Conservation (phyloP, 1,140 invertebrate species). For the Trachymyrmex cornetzi region DNA sequence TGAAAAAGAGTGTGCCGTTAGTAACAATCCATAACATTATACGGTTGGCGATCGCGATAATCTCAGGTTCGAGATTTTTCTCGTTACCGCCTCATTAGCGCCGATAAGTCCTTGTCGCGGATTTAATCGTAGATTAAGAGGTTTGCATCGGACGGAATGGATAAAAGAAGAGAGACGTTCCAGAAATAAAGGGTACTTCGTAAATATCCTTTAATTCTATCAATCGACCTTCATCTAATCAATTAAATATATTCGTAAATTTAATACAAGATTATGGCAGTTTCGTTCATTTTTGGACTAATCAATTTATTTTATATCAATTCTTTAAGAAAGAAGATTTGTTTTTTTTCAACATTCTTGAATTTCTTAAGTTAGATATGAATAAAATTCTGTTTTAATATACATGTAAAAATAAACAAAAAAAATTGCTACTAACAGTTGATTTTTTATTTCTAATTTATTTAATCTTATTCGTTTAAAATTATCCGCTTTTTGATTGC, state of each 20-base stretch:
- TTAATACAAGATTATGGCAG: background rate
- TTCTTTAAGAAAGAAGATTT: background rate
- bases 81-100: slow-evolving; percentile 58
- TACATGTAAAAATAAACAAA: background rate
- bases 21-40: slow-evolving; percentile 55
- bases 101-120: slow-evolving; percentile 40
- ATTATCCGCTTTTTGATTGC: background rate
- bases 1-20: slow-evolving; percentile 43
- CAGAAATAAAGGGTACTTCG: background rate
- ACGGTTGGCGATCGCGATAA: slow-evolving; percentile 53
- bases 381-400: background rate
- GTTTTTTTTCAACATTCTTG: background rate
- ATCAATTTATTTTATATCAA: background rate
- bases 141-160: slow-evolving; percentile 7
- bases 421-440: background rate
- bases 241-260: background rate
- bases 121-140: slow-evolving; percentile 52
- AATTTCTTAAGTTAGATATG: background rate
- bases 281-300: background rate
- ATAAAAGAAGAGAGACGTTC: slow-evolving; percentile 9
- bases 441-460: background rate
- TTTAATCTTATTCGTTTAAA: background rate
- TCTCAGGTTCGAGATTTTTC: slow-evolving; percentile 43
- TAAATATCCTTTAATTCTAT: background rate
- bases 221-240: background rate